Base-by-base conservation (phyloP, 2,888 invertebrate genomes). In the Gastrophysa polygoni region DNA sequence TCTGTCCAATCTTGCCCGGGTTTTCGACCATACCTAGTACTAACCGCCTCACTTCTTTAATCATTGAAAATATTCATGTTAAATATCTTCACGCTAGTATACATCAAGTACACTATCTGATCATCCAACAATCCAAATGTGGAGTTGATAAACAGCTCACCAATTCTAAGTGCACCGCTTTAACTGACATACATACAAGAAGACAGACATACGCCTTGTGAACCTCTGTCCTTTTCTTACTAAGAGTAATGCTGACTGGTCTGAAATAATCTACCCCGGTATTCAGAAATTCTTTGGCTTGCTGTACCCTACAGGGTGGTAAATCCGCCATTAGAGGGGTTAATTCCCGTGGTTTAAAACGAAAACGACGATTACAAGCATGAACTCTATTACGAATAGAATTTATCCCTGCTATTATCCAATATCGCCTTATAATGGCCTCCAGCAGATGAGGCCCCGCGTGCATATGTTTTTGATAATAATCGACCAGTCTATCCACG, bases 211-310 rank as follows among this genome's bases (percentile, higher is more conserved):
- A 32, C 10, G 32, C 32, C 32, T 32, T 32, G 32, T 8, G 10
- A 6, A 55, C 43, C 32, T 32, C 7, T 3, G 51, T 44, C 20
- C 34, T 46, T 47, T n/a, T 60, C 14, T 44, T 55, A 2, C 60
- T 47, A 18, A 55, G n/a, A n/a, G 51, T 17, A 46, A 59, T 32
- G 11, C 44, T n/a, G n/a, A n/a, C n/a, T n/a, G n/a, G n/a, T n/a
- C n/a, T n/a, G n/a, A n/a, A 61, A 46, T 57, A 61, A 49, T 61
- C 61, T 2, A 61, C 48, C 16, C 60, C 57, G 5, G 51, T 57
- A 14, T 61, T 18, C 1, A 14, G 7, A 51, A 61, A 61, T 43
- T 17, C 38, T 29, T 44, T 50, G 10, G 38, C 34, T n/a, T 21
- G 16, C 10, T n/a, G 21, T 6, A 60, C 55, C 8, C 55, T 17